Conservation (phyloP, 35 echinoderm and acorn worm species). For the Stichopus chloronotus region DNA sequence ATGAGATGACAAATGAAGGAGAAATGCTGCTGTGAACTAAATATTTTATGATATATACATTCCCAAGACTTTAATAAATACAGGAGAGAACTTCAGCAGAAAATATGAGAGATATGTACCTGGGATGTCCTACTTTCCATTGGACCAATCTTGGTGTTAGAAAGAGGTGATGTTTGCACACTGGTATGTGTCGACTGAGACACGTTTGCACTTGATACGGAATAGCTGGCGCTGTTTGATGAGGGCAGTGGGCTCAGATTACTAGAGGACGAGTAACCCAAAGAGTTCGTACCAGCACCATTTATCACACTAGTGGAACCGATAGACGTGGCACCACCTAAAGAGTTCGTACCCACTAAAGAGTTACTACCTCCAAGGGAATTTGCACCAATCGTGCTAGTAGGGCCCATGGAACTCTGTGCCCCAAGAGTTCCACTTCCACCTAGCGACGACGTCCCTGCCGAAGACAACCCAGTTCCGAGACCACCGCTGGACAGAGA, state of each 20-base stretch:
- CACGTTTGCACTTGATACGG: constrained; percentile 67
- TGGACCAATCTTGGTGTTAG: constrained; percentile 68
- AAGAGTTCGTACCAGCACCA: constrained; percentile 50
- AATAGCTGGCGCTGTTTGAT: constrained; percentile 70
- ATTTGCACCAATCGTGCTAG: background rate
- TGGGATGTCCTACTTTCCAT: constrained; percentile 67
- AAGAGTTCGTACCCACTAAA: constrained; percentile 41
- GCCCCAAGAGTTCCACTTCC: constrained; percentile 9
- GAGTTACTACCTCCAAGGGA: constrained; percentile 38
- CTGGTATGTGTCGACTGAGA: constrained; percentile 76
- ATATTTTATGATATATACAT: too few relatives aligned
- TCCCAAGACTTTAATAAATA: background rate
- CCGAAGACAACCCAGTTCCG: constrained; percentile 33
- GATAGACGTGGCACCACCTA: constrained; percentile 44
- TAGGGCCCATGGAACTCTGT: constrained; percentile 31
- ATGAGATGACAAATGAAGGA: too few relatives aligned
- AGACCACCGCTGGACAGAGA: constrained; percentile 60
- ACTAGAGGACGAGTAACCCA: constrained; percentile 36
- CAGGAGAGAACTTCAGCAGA: background rate
- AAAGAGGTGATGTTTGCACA: constrained; percentile 74
- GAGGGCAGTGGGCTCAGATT: constrained; percentile 51
- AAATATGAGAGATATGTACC: background rate
- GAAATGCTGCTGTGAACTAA: too few relatives aligned
- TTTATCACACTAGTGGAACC: constrained; percentile 46
- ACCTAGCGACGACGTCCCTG: constrained; percentile 34